These are phyloP conservation scores for Cheilosia urbana DNA, from an alignment of 2,888 invertebrate species.

Conservation along the genomic window DNA sequence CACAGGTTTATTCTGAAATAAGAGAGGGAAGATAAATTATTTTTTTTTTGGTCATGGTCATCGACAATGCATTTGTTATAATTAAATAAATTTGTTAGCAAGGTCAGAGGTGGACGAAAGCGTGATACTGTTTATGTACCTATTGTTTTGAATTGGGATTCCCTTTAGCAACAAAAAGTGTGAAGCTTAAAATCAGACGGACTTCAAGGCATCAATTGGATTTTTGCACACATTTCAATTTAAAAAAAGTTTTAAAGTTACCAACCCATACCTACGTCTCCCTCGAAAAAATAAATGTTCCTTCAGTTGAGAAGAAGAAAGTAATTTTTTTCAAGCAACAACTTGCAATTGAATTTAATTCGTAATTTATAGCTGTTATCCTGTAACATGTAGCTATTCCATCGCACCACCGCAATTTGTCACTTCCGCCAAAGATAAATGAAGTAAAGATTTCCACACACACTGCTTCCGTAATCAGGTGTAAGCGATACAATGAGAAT, in stretches of 20 bases:
- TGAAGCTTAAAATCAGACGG: too few species aligned
- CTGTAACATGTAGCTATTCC: neutral
- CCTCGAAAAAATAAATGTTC: too few species aligned
- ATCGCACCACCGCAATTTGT: neutral
- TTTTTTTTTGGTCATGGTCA: conserved; percentile 41
- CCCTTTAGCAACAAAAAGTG: too few species aligned
- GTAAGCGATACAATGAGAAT: conserved; percentile 17
- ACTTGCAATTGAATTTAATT: too few species aligned
- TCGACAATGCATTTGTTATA: conserved; percentile 3
- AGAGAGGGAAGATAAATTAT: conserved; percentile 38
- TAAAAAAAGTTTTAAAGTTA: too few species aligned
- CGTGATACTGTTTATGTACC: too few species aligned
- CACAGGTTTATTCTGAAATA: conserved; percentile 80
- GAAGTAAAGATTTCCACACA: neutral
- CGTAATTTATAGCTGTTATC: conserved; percentile 1
- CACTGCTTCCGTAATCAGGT: conserved; percentile 1
- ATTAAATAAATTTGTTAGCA: conserved; percentile 3
- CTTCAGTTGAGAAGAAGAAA: too few species aligned
- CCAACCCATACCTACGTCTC: too few species aligned
- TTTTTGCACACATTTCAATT: too few species aligned
- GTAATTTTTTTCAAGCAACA: too few species aligned
- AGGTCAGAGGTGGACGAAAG: neutral
- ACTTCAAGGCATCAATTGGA: too few species aligned
- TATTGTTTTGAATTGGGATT: neutral
- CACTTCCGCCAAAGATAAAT: conserved; percentile 8